phyloP scores from a whole-genome alignment of 2,888 invertebrate species.

The Pristionchus maxplancki region DNA sequence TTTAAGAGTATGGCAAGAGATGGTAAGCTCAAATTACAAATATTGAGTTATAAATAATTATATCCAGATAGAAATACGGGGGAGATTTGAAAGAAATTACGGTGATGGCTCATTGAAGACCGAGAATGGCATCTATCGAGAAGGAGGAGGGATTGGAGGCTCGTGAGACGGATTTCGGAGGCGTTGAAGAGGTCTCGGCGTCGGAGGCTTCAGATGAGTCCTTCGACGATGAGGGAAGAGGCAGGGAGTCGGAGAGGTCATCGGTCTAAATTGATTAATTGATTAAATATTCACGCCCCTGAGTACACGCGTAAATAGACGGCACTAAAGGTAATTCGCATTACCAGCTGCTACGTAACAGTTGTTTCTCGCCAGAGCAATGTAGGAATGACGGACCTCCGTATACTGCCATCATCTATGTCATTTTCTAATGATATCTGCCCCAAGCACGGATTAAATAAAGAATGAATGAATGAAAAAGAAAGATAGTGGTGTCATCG shows the following conservation, averaged over 20 bases:
- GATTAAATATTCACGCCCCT: too few species aligned
- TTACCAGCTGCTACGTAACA: too few species aligned
- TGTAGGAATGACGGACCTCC: too few species aligned
- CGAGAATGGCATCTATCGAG: slow-evolving; percentile 34
- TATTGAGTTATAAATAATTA: background rate
- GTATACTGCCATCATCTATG: too few species aligned
- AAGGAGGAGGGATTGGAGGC: background rate
- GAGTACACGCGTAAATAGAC: too few species aligned
- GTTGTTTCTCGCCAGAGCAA: too few species aligned
- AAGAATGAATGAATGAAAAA: too few species aligned
- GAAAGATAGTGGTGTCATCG: too few species aligned
- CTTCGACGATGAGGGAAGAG: background rate
- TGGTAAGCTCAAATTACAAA: background rate
- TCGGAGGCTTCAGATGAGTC: background rate
- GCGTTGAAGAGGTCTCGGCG: background rate
- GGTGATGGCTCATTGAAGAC: background rate
- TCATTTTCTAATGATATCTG: too few species aligned
- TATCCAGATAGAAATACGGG: too few species aligned
- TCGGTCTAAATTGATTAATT: background rate
- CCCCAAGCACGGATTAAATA: too few species aligned
- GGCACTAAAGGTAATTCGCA: too few species aligned
- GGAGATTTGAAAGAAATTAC: background rate
- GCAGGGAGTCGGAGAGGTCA: background rate
- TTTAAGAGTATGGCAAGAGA: background rate
- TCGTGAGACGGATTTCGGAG: background rate